Evolutionary conservation across 2,113 vertebrate species (phyloP).

Genomic region (Apaloderma vittatum): DNA sequence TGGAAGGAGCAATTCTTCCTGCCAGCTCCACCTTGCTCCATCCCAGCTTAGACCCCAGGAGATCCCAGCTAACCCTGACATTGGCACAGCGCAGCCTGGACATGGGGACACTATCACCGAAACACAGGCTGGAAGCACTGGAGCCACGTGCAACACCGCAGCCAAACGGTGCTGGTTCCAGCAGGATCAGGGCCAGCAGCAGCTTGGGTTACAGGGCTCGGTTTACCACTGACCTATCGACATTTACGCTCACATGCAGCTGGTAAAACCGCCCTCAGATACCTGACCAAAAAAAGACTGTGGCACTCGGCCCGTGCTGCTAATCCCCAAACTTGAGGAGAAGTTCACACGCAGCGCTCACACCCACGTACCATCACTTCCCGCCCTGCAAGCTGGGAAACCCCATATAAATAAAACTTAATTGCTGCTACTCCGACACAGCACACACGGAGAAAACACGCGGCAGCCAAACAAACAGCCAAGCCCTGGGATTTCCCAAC

Average conservation of each 20-base stretch:
- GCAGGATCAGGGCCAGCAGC: fast-evolving
- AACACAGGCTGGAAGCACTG: background rate
- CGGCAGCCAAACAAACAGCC: background rate
- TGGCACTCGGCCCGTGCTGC: background rate
- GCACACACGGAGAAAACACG: background rate
- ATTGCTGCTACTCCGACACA: background rate
- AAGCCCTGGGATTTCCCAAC: slow-evolving; percentile 20
- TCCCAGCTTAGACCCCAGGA: too few relatives aligned
- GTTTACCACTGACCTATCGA: slow-evolving; percentile 12
- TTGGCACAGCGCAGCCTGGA: background rate
- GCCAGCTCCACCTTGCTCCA: background rate
- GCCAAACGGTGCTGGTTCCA: fast-evolving
- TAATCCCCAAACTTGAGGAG: slow-evolving; percentile 57
- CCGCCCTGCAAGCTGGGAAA: slow-evolving; percentile 35
- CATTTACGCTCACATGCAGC: background rate
- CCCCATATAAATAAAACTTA: slow-evolving; percentile 61
- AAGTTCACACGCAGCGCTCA: background rate
- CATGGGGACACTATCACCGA: fast-evolving
- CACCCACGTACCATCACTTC: slow-evolving; percentile 42
- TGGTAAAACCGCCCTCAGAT: background rate
- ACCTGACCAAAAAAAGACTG: slow-evolving; percentile 62
- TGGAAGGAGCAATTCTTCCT: background rate
- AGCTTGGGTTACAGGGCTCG: slow-evolving; percentile 16
- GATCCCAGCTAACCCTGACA: fast-evolving
- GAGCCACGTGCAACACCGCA: fast-evolving